Evolutionary conservation across 2,888 invertebrate genomes (phyloP), one percentile per base, ranked within the genome.

Genomic region (Boloria selene): DNA sequence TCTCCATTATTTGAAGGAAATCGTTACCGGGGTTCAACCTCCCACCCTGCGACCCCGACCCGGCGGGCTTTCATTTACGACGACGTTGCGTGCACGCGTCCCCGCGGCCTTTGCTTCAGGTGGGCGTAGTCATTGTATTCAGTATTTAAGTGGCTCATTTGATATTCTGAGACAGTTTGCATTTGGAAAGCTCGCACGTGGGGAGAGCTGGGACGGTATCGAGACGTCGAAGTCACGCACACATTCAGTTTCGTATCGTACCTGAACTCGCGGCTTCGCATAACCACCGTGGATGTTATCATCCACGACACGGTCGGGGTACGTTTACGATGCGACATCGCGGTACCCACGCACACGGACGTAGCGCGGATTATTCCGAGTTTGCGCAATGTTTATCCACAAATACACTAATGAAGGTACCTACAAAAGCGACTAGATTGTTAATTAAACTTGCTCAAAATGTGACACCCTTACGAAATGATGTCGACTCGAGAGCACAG

Each of bases 401-500:
- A 92, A 92, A 92, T 90, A 92, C 86, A 87, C 92, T 92, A 92
- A 92, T 91, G 92, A 92, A 92, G 89, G 91, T 86, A 88, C 88
- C 90, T 88, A 89, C 90, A 90, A 89, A 89, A 91, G 90, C 90
- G 86, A 88, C 89, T 91, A 89, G 89, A 90, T 92, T 92, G 91
- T 91, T 92, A 91, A 92, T 92, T 92, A 90, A 92, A 91, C 91
- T 90, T 88, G 88, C 89, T 90, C 87, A 90, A 91, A 91, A 91
- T 92, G 90, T 90, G 90, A 90, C 90, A 90, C 88, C 90, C 90
- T 87, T 90, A 88, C 90, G 85, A 87, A 91, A 90, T 88, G 88
- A 88, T 82, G 86, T 82, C 82, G 78, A 81, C 81, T 81, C 78
- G 84, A 84, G 85, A 87, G 89, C 84, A 89, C 88, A 87, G 86